Evolutionary conservation across 2,888 invertebrate species (phyloP).

Genomic region (Amblyteles armatorius): DNA sequence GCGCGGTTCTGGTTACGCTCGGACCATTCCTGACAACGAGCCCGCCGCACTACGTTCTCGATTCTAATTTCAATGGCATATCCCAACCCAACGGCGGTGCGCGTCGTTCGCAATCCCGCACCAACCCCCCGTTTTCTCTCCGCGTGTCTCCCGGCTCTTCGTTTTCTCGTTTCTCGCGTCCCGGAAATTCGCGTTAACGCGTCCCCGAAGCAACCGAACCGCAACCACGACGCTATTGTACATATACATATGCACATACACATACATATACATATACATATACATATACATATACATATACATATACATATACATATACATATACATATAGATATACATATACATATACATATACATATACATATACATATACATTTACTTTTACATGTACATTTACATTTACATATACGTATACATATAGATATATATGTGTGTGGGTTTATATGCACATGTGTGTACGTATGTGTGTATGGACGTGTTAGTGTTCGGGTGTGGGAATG

Average conservation of each 20-base stretch:
- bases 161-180: conserved; percentile 48
- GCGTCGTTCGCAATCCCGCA: not conserved
- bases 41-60: conserved; percentile 23
- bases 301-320: not conserved
- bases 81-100: conserved; percentile 7
- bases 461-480: not conserved
- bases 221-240: conserved; percentile 26
- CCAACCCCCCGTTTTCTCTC: not conserved
- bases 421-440: not conserved
- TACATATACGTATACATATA: not conserved
- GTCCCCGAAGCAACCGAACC: conserved; percentile 17
- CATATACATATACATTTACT: not conserved
- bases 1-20: conserved; percentile 30
- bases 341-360: not conserved
- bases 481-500: conserved; percentile 4
- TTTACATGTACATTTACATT: not conserved
- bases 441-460: not conserved
- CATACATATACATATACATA: not conserved
- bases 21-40: conserved; percentile 19
- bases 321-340: not conserved
- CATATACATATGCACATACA: not conserved
- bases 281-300: not conserved
- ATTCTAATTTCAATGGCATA: conserved; percentile 59
- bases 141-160: conserved; percentile 21
- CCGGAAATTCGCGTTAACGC: conserved; percentile 43